Conservation (phyloP, 1,140 invertebrate species). For the Antheraea pernyi region DNA sequence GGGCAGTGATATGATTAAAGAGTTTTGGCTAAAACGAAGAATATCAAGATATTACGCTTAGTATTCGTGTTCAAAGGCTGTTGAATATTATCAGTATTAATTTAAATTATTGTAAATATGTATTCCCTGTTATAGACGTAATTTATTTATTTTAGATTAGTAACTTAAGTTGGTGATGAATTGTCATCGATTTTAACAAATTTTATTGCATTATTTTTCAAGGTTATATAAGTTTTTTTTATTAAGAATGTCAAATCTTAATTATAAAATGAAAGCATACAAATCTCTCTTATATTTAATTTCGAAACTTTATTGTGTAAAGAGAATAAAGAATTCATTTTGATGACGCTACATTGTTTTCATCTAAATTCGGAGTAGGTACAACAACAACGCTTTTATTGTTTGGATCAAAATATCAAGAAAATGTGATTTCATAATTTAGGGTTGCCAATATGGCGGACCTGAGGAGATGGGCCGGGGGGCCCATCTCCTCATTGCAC, state of each 20-base stretch:
- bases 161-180: background rate
- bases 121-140: slow-evolving; percentile 14
- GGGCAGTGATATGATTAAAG: slow-evolving; percentile 90
- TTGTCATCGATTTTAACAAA: background rate
- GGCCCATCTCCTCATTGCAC: too few relatives aligned
- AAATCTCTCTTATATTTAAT: background rate
- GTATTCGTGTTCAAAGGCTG: slow-evolving; percentile 44
- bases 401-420: too few relatives aligned
- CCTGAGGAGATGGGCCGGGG: too few relatives aligned
- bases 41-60: slow-evolving; percentile 59
- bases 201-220: background rate
- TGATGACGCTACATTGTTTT: too few relatives aligned
- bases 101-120: slow-evolving; percentile 29
- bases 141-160: slow-evolving; percentile 1
- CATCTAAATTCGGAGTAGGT: too few relatives aligned
- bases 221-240: too few relatives aligned
- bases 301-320: background rate
- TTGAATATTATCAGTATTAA: slow-evolving; percentile 44
- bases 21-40: slow-evolving; percentile 84
- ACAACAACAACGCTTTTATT: too few relatives aligned
- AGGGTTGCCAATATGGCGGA: too few relatives aligned
- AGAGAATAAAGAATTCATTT: too few relatives aligned
- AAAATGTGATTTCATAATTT: too few relatives aligned
- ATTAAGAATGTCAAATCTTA: too few relatives aligned
- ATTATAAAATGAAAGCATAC: too few relatives aligned